These are phyloP conservation scores for Helicoverpa armigera DNA, from an alignment of 1,140 invertebrate species.

Conservation along the genomic window DNA sequence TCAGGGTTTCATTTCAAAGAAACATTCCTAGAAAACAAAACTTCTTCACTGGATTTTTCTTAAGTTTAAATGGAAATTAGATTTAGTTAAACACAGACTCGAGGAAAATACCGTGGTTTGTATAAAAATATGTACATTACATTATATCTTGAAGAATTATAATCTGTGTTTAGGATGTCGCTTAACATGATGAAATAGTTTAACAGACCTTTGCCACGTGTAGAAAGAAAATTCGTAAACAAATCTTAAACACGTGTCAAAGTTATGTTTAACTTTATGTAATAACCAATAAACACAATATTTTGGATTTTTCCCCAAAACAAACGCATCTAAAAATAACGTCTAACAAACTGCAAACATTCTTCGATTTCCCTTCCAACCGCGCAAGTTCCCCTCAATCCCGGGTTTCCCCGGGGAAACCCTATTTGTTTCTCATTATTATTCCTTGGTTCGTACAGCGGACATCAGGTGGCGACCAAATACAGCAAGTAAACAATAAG, in stretches of 20 bases:
- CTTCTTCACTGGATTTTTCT: constrained; percentile 19
- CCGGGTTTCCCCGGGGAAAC: neutral
- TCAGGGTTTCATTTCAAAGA: constrained; percentile 34
- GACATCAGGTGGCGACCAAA: constrained; percentile 48
- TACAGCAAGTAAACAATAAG: constrained; percentile 47
- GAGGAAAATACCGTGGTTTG: too few relatives aligned
- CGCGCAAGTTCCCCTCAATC: constrained; percentile 35
- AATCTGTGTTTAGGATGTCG: neutral
- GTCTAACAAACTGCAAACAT: constrained; percentile 14
- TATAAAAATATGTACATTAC: neutral
- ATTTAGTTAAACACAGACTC: neutral
- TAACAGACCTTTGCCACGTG: too few relatives aligned
- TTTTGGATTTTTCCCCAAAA: neutral
- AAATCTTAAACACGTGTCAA: too few relatives aligned
- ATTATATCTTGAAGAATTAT: neutral
- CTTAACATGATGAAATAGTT: too few relatives aligned
- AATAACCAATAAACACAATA: neutral
- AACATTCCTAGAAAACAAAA: constrained; percentile 15
- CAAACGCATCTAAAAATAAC: neutral
- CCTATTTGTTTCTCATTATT: constrained; percentile 54
- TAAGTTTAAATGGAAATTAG: constrained; percentile 6
- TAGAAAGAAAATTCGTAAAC: too few relatives aligned
- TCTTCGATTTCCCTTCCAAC: constrained; percentile 6
- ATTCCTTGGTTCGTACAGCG: constrained; percentile 24
- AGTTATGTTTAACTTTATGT: neutral